Evolutionary conservation across 1,140 invertebrate species (phyloP).

Genomic region (Drosophila murphyi): DNA sequence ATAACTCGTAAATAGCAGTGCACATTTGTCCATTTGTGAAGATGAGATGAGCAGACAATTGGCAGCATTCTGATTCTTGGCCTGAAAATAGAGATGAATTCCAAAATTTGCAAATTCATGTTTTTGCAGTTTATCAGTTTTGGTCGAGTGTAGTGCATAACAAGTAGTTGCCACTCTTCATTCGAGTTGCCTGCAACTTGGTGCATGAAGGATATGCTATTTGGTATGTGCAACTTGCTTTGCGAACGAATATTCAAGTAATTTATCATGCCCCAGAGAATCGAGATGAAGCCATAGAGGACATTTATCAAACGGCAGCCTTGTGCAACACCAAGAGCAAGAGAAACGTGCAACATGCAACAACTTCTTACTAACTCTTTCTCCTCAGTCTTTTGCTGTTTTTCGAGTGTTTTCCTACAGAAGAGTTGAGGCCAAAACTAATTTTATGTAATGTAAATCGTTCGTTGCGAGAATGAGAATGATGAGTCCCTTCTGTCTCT

Average conservation of each 20-base stretch:
- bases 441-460: slow-evolving; percentile 74
- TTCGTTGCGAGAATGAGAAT: slow-evolving; percentile 38
- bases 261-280: slow-evolving; percentile 71
- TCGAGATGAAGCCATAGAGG: slow-evolving; percentile 26
- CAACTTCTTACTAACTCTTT: background rate
- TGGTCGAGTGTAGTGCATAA: background rate
- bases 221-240: slow-evolving; percentile 20
- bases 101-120: background rate
- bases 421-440: slow-evolving; percentile 26
- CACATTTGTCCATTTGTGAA: too few species aligned
- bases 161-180: slow-evolving; percentile 7
- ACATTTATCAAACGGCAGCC: slow-evolving; percentile 66
- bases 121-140: background rate
- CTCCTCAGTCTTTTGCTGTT: background rate
- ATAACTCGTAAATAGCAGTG: too few species aligned
- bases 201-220: slow-evolving; percentile 9
- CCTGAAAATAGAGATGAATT: background rate
- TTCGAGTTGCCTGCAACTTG: background rate
- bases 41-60: background rate
- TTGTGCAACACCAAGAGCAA: slow-evolving; percentile 50
- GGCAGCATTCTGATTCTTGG: background rate
- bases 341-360: slow-evolving; percentile 31
- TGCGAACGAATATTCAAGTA: slow-evolving; percentile 44
- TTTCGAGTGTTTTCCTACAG: slow-evolving; percentile 22
- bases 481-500: slow-evolving; percentile 49